Evolutionary conservation across 2,797 vertebrate genomes (phyloP), one percentile per base, ranked within the genome.

Genomic region (Amazona ochrocephala): DNA sequence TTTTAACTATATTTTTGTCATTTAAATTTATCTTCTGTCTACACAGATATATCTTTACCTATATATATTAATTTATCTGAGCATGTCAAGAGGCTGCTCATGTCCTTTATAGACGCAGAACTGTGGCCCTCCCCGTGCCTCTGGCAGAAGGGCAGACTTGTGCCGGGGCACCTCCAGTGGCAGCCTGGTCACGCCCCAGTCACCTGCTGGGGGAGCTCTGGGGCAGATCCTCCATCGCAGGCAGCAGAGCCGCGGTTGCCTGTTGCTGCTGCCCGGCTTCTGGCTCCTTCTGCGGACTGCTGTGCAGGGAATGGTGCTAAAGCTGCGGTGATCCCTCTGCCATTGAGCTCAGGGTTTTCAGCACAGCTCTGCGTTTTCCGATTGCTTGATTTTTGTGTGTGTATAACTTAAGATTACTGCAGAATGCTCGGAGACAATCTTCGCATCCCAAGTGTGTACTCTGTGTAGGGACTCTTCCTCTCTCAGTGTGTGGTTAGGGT

Each of bases 271-370:
- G 92, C 61, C 64, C 84, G 93, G 75, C 84, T 94, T 94, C 67
- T 94, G 93, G 92, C 50, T 93, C 62, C 85, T 96, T 73, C 87
- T 74, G 66, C 65, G 68, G 82, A 53, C 61, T 34, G 41, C 77
- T 76, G 83, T 90, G 62, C 61, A 50, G 75, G 76, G 7, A 27
- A 64, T 2, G 45, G 12, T 44, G 84, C 73, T 89, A 82, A 76
- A 83, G 44, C 48, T 94, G 79, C 64, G 50, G 78, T 84, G 42
- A 26, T n/a, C 1, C 2, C 80, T 81, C 83, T 86, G 87, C 84
- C 54, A 72, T 60, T 27, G 45, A 47, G 92, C 11, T 3, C 62
- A 65, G 80, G 12, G 47, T 75, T 95, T 93, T 68, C 95, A 83
- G 93, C 75, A 54, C 37, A n/a, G 37, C 80, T 78, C 23, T 75